Conservation (phyloP, 1,140 invertebrate genomes). For the Philotrypesis tridentata region DNA sequence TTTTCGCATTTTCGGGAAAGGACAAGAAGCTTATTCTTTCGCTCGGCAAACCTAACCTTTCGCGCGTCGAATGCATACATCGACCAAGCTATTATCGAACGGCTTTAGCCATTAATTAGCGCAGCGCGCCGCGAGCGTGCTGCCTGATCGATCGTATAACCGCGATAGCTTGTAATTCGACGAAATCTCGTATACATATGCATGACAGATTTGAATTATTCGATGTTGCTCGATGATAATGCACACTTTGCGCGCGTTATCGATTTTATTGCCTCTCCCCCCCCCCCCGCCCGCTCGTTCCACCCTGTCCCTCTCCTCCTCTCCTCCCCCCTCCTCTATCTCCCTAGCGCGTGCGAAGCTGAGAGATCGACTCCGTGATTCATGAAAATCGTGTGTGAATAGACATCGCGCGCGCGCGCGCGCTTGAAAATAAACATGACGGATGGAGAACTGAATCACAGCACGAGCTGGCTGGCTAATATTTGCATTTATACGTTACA, state of each 20-base stretch:
- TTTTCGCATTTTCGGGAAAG: too few species aligned
- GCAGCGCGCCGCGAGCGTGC: too few species aligned
- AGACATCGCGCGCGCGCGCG: too few species aligned
- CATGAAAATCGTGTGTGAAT: background rate
- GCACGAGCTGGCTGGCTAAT: background rate
- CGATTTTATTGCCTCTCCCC: background rate
- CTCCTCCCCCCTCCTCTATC: too few species aligned
- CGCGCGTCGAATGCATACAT: background rate
- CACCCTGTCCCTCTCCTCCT: too few species aligned
- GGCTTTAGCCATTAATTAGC: background rate
- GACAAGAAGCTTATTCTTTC: too few species aligned
- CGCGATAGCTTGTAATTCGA: background rate
- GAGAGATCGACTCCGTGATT: background rate
- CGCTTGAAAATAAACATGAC: background rate
- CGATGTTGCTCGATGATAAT: background rate
- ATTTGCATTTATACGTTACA: background rate
- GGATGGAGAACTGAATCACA: background rate
- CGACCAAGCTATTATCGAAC: background rate
- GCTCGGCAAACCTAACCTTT: background rate
- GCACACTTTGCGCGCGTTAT: background rate
- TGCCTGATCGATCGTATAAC: slow-evolving; percentile 10
- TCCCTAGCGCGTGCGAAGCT: too few species aligned
- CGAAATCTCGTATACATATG: background rate
- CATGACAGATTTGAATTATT: slow-evolving; percentile 3
- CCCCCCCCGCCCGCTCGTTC: too few species aligned